phyloP scores from a whole-genome alignment of 2,797 vertebrate species.

The Loris lydekkerianus region DNA sequence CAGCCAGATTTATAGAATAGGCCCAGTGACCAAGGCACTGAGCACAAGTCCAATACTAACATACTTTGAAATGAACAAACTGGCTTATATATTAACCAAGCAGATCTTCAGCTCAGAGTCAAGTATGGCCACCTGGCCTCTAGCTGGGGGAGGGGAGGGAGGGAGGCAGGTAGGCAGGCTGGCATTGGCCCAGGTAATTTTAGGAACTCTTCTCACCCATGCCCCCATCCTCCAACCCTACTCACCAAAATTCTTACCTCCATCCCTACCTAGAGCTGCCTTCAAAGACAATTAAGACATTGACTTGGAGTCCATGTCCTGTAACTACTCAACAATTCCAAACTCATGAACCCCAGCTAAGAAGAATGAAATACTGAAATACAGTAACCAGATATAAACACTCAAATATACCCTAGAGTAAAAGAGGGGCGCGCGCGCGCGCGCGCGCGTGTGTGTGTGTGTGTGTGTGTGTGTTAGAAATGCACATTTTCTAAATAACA shows the following conservation, averaged over 20 bases:
- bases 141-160: background rate
- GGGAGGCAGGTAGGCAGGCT: background rate
- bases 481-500: background rate
- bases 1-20: slow-evolving; percentile 32
- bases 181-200: background rate
- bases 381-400: background rate
- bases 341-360: slow-evolving; percentile 27
- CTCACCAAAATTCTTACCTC: background rate
- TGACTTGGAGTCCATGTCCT: background rate
- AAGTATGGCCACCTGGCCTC: slow-evolving; percentile 24
- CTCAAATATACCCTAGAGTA: background rate
- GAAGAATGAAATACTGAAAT: slow-evolving; percentile 36
- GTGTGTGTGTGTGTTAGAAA: background rate
- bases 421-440: no score
- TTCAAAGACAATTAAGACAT: background rate
- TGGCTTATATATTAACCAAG: slow-evolving; percentile 12
- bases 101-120: slow-evolving; percentile 30
- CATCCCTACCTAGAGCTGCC: background rate
- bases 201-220: background rate
- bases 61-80: slow-evolving; percentile 50
- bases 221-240: background rate
- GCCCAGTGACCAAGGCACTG: background rate
- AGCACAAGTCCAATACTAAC: background rate
- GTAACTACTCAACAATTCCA: background rate
- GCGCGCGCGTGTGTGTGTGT: fast-evolving